A percentile compares a stretch with the other conserved stretches of the same genome.
Evolutionary conservation across 2,113 vertebrate genomes (phyloP).

Genomic region (Nicator chloris): DNA sequence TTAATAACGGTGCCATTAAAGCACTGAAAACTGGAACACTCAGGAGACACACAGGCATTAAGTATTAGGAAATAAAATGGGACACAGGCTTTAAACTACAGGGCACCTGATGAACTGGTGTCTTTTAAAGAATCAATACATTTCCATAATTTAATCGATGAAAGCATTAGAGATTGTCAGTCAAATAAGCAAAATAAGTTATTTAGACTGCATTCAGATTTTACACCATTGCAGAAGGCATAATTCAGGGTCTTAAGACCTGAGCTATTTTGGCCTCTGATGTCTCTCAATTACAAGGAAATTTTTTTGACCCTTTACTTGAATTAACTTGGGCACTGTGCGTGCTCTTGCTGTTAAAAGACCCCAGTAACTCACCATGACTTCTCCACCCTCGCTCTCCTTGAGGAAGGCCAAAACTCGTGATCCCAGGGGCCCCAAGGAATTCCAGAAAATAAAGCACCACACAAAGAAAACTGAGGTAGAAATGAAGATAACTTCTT

Average conservation of each 20-base stretch:
- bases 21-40: background rate
- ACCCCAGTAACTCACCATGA: background rate
- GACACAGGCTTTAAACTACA: background rate
- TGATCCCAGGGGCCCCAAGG: rapidly evolving
- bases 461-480: background rate
- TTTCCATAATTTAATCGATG: background rate
- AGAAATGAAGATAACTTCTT: background rate
- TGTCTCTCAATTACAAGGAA: background rate
- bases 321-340: background rate
- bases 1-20: background rate
- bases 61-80: background rate
- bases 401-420: background rate
- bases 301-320: background rate
- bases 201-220: background rate
- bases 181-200: background rate
- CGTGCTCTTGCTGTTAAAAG: background rate
- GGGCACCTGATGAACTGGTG: background rate
- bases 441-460: background rate
- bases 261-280: background rate
- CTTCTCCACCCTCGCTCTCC: background rate
- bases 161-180: background rate
- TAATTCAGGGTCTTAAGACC: background rate
- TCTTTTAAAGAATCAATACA: background rate
- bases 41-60: background rate
- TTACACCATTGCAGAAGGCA: background rate